A percentile compares a stretch with the other conserved stretches of the same genome.
phyloP scores from a whole-genome alignment of 2,888 invertebrate genomes.

The Dione vanillae region DNA sequence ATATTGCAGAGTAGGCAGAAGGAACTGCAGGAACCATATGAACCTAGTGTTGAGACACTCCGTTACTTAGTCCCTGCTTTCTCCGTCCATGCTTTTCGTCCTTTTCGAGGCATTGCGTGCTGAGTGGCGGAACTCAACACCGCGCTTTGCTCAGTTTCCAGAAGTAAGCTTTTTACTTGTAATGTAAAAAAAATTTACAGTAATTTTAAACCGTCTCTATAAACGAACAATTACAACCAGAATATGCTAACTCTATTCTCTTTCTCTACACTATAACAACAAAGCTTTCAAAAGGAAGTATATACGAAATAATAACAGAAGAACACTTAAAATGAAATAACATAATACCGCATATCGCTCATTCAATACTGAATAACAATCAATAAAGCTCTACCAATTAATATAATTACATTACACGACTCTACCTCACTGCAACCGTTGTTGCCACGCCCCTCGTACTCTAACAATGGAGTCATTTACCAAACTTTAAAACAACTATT shows the following conservation, averaged over 20 bases:
- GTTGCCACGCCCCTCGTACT: constrained; percentile 2
- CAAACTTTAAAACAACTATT: constrained; percentile 24
- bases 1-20: too few species aligned
- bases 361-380: constrained; percentile 1
- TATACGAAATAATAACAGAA: constrained; percentile 6
- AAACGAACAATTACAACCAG: not conserved
- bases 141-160: too few species aligned
- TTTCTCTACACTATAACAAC: not conserved
- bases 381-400: constrained; percentile 18
- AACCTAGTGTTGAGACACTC: too few species aligned
- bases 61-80: too few species aligned
- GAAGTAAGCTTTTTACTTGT: too few species aligned
- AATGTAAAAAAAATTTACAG: too few species aligned
- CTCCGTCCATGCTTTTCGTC: too few species aligned
- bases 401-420: constrained; percentile 20
- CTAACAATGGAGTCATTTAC: constrained; percentile 13
- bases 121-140: too few species aligned
- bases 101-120: too few species aligned
- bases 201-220: too few species aligned
- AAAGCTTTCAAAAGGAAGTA: not conserved
- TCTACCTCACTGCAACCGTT: constrained; percentile 12
- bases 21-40: too few species aligned
- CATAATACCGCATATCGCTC: constrained; percentile 20
- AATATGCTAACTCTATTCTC: not conserved
- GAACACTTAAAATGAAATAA: not conserved